A percentile compares a stretch with the other conserved stretches of the same genome.
phyloP scores from a whole-genome alignment of 2,113 vertebrate genomes.

The Vombatus ursinus region DNA sequence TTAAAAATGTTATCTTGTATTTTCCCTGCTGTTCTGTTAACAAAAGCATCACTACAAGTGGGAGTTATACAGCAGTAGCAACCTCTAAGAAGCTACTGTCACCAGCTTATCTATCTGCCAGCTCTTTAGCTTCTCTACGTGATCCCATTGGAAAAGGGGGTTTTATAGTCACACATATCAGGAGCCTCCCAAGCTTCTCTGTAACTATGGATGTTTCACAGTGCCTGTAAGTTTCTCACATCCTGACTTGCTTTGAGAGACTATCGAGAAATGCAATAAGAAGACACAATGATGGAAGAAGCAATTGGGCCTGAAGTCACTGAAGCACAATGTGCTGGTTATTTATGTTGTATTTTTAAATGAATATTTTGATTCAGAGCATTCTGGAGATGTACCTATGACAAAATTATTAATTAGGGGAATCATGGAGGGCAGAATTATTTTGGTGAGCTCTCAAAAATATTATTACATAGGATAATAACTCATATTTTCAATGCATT shows the following conservation, averaged over 20 bases:
- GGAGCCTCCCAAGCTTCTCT: neutral
- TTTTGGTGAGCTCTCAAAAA: neutral
- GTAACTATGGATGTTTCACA: neutral
- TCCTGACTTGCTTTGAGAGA: neutral
- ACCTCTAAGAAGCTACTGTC: neutral
- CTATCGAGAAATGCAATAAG: neutral
- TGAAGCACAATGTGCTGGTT: neutral
- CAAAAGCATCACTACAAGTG: neutral
- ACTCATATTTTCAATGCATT: neutral
- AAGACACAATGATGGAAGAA: neutral
- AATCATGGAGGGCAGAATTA: neutral
- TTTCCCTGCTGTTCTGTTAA: neutral
- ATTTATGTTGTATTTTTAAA: neutral
- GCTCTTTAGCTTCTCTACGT: neutral
- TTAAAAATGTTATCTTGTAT: neutral
- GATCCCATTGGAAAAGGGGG: neutral
- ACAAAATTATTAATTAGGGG: neutral
- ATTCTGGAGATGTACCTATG: neutral
- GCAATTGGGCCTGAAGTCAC: neutral
- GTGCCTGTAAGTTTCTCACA: neutral
- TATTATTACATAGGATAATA: neutral
- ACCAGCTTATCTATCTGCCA: neutral
- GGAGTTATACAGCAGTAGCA: too few relatives aligned
- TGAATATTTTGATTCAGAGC: neutral
- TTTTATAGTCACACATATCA: neutral